These are phyloP conservation scores for Pollenia amentaria DNA, from an alignment of 2,888 invertebrate genomes.

Conservation along the genomic window DNA sequence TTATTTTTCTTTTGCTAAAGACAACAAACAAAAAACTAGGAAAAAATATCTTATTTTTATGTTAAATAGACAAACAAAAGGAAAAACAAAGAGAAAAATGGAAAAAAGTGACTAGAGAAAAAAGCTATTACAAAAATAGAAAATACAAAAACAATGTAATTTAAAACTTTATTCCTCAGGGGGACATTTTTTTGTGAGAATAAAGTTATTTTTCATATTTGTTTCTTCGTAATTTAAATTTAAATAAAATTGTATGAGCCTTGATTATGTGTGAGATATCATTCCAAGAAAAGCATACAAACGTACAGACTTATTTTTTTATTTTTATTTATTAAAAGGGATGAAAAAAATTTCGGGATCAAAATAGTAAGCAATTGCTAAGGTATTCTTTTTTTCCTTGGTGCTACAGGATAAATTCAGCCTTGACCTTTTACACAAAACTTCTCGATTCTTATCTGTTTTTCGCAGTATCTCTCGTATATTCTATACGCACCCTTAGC, in stretches of 20 bases:
- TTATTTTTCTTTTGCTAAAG: slow-evolving; percentile 1
- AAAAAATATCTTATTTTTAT: slow-evolving; percentile 35
- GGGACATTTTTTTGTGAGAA: slow-evolving; percentile 28
- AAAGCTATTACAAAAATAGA: slow-evolving; percentile 8
- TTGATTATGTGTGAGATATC: background rate
- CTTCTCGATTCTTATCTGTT: too few relatives aligned
- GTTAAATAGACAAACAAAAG: slow-evolving; percentile 16
- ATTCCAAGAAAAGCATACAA: background rate
- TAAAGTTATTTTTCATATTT: background rate
- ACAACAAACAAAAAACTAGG: background rate
- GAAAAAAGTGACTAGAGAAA: background rate
- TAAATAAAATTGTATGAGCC: slow-evolving; percentile 23
- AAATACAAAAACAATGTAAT: slow-evolving; percentile 49
- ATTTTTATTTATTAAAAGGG: background rate
- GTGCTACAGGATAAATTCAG: too few relatives aligned
- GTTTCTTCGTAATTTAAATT: slow-evolving; percentile 36
- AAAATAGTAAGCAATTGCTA: too few relatives aligned
- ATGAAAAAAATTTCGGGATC: too few relatives aligned
- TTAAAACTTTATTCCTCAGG: slow-evolving; percentile 37
- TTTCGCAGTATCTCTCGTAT: too few relatives aligned
- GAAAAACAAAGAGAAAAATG: background rate
- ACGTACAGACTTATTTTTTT: background rate
- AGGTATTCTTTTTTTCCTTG: too few relatives aligned
- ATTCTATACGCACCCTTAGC: too few relatives aligned
- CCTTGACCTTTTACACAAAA: too few relatives aligned